Conservation (phyloP, 2,113 vertebrate genomes). For the Ranitomeya imitator region DNA sequence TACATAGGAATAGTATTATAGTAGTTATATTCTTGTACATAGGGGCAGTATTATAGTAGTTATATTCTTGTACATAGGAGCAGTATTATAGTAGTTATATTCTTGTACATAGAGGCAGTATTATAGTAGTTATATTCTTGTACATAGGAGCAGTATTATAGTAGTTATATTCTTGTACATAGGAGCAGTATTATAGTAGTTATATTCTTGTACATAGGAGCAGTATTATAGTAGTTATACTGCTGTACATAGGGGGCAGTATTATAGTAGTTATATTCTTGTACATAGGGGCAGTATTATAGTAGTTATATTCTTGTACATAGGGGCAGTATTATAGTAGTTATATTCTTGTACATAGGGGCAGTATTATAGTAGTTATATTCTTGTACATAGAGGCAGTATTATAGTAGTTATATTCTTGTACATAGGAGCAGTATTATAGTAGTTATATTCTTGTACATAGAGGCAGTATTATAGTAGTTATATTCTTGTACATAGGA, state of each 20-base stretch:
- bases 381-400: neutral
- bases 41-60: neutral
- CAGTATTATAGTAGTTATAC: constrained; percentile 9
- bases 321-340: neutral
- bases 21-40: constrained; percentile 7
- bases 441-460: neutral
- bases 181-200: neutral
- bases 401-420: neutral
- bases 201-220: neutral
- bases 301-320: neutral
- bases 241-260: neutral
- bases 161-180: neutral
- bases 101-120: neutral
- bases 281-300: neutral
- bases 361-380: constrained; percentile 12
- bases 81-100: constrained; percentile 13
- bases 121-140: constrained; percentile 8
- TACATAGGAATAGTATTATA: neutral
- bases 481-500: constrained; percentile 1
- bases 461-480: neutral
- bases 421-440: neutral
- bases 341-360: neutral
- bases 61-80: neutral
- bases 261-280: neutral
- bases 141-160: neutral